These are phyloP conservation scores for Mixornis gularis DNA, from an alignment of 2,113 vertebrate species.

Conservation along the genomic window DNA sequence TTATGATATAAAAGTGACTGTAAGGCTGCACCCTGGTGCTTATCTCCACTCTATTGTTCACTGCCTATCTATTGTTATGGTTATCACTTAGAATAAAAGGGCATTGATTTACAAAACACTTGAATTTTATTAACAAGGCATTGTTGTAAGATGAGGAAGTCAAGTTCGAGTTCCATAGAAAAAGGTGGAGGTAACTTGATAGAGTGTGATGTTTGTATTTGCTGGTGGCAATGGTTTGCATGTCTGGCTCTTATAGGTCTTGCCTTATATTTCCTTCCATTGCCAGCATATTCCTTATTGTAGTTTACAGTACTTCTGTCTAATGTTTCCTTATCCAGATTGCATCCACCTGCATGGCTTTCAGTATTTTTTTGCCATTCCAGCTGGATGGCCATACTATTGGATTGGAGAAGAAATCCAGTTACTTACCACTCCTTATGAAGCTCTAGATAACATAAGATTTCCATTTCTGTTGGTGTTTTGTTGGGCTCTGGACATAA, in stretches of 20 bases:
- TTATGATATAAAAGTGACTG: background rate
- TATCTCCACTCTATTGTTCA: background rate
- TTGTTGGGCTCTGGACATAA: background rate
- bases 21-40: background rate
- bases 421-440: background rate
- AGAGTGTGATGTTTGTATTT: background rate
- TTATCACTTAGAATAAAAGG: constrained; percentile 27
- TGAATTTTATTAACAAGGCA: constrained; percentile 9
- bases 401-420: background rate
- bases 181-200: background rate
- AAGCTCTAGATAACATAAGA: accelerated
- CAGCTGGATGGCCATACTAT: background rate
- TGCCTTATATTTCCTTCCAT: background rate
- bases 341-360: background rate
- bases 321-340: background rate
- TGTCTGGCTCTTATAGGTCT: background rate
- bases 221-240: background rate
- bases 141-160: background rate
- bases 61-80: constrained; percentile 12
- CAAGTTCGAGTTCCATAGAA: background rate
- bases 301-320: background rate
- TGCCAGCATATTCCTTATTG: background rate
- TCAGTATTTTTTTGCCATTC: background rate
- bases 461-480: background rate
- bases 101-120: constrained; percentile 11